Evolutionary conservation across 1,140 invertebrate genomes (phyloP), one percentile per base, ranked within the genome.

Genomic region (Carcinoscorpius rotundicauda): DNA sequence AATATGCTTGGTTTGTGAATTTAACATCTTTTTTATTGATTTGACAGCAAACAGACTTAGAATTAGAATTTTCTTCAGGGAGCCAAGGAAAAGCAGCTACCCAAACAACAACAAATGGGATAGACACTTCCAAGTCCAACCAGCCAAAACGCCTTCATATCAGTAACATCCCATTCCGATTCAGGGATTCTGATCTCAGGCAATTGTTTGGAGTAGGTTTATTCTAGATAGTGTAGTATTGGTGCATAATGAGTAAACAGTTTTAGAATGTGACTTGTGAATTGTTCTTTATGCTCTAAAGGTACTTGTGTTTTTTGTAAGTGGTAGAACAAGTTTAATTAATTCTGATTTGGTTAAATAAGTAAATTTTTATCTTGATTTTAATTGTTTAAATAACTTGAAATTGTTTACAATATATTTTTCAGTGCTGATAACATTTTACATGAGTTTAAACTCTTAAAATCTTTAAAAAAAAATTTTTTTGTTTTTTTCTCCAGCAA

Each of bases 151-250:
- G 88, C 73, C 83, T 92, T 68, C 92, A 94, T 76, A 93, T 98
- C 73, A 98, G 94, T 75, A 98, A 98, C 82, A 99, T 98, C 84
- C 96, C 96, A 70, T 98, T 99, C 82, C 83, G 94, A 75, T 98
- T 97, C 81, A 85, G 95, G 80, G 95, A 98, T 82, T 93, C 93
- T 62, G 96, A 98, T 81, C 83, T 99, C 65, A 86, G 93, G 77
- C 87, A 92, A 72, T 93, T 98, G 87, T 96, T 98, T 82, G 94
- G 93, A 81, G 95, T 98, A 82, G 86, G 89, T 88, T 72, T 29
- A 29, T 29, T 29, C 29, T 29, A 29, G 29, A 29, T 29, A 29
- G 29, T 29, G 2, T 29, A 29, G 29, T 29, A 29, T 29, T 29
- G 29, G 29, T 29, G 29, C 29, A 29, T 29, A 29, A 29, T 29